Conservation (phyloP, 1,140 invertebrate genomes). For the Diorhabda sublineata region DNA sequence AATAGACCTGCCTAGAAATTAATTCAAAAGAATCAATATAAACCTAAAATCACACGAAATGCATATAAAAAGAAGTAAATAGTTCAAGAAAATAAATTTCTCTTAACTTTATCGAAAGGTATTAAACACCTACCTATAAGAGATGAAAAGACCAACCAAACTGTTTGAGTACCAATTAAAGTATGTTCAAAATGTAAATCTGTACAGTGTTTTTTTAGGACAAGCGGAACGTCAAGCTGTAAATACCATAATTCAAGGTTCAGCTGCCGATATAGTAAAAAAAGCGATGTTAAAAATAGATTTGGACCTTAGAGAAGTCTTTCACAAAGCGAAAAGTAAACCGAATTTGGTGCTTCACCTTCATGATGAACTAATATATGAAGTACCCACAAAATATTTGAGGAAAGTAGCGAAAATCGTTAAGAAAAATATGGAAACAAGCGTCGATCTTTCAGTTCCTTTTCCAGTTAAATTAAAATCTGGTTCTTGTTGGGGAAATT, state of each 20-base stretch:
- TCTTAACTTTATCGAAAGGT: too few relatives aligned
- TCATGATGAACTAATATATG: slow-evolving; percentile 95
- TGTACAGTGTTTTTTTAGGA: slow-evolving; percentile 47
- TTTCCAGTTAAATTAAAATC: slow-evolving; percentile 83
- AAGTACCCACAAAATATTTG: slow-evolving; percentile 67
- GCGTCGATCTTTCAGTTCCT: slow-evolving; percentile 66
- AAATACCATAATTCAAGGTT: slow-evolving; percentile 93
- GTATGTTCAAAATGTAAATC: background rate
- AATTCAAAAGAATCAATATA: too few relatives aligned
- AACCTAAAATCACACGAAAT: too few relatives aligned
- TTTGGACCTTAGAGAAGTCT: slow-evolving; percentile 48
- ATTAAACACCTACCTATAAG: too few relatives aligned
- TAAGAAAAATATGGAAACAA: slow-evolving; percentile 75
- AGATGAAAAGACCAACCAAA: too few relatives aligned
- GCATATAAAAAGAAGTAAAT: too few relatives aligned
- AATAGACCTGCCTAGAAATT: too few relatives aligned
- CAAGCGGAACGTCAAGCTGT: slow-evolving; percentile 93
- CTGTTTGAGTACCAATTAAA: background rate
- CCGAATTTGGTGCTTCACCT: slow-evolving; percentile 78
- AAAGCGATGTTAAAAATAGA: slow-evolving; percentile 81
- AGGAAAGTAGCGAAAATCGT: slow-evolving; percentile 61
- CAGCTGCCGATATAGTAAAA: slow-evolving; percentile 92
- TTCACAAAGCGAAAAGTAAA: slow-evolving; percentile 41
- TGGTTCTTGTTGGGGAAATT: slow-evolving; percentile 75
- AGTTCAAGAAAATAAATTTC: too few relatives aligned